phyloP scores from a whole-genome alignment of 2,797 vertebrate genomes.

The Tapirus indicus region DNA sequence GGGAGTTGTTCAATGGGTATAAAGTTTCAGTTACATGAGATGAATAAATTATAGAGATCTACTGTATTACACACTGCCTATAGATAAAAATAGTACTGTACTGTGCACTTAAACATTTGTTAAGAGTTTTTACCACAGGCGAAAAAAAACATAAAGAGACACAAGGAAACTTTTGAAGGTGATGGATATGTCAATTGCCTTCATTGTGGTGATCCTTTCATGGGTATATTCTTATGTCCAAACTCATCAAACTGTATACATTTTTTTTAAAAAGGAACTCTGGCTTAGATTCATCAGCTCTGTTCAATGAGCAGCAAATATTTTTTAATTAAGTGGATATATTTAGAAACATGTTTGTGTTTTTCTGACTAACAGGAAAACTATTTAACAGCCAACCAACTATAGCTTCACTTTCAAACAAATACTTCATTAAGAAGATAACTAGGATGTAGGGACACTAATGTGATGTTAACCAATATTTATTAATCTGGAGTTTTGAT shows the following conservation, averaged over 20 bases:
- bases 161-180: background rate
- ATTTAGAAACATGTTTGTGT: background rate
- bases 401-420: background rate
- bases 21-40: background rate
- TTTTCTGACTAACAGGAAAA: conserved; percentile 26
- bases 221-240: background rate
- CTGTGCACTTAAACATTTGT: background rate
- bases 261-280: background rate
- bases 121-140: background rate
- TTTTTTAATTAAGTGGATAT: conserved; percentile 46
- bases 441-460: background rate
- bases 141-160: background rate
- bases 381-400: background rate
- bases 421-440: background rate
- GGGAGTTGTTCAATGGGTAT: background rate
- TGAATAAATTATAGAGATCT: background rate
- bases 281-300: background rate
- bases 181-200: background rate
- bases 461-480: background rate
- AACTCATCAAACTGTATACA: background rate
- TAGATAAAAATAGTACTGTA: background rate
- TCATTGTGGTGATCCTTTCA: background rate
- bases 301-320: conserved; percentile 45
- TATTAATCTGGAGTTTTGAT: conserved; percentile 26
- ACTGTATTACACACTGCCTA: background rate